A percentile compares a stretch with the other conserved stretches of the same genome.
These are phyloP conservation scores for Ceratoteleas bidentatus DNA, from an alignment of 1,140 invertebrate genomes.

Conservation along the genomic window DNA sequence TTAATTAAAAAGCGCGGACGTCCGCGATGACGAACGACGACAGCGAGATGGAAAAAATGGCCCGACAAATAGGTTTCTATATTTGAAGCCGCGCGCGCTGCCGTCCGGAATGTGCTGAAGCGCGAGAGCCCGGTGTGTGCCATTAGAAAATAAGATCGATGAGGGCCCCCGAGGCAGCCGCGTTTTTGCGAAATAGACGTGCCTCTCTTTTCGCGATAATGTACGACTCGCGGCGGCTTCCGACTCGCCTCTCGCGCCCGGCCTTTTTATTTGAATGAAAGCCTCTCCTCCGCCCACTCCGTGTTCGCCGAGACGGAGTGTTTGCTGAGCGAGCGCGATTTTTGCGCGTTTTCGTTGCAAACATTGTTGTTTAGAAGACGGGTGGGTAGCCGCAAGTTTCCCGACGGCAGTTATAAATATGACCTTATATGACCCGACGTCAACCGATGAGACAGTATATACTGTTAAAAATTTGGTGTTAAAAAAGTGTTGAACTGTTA, in stretches of 20 bases:
- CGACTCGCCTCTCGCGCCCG: constrained; percentile 23
- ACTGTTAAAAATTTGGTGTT: no score
- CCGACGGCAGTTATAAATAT: no score
- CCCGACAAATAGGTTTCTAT: constrained; percentile 43
- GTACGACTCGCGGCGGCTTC: constrained; percentile 46
- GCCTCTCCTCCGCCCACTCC: constrained; percentile 45
- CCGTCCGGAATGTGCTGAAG: constrained; percentile 29
- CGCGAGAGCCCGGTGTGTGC: constrained; percentile 8
- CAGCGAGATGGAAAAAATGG: background rate
- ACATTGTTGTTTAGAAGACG: constrained; percentile 6
- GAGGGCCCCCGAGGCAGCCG: constrained; percentile 23
- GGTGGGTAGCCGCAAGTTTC: no score
- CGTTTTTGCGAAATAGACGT: constrained; percentile 46
- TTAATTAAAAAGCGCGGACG: no score
- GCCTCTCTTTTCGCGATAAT: constrained; percentile 55
- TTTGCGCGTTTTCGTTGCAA: constrained; percentile 33
- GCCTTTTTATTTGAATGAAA: constrained; percentile 48
- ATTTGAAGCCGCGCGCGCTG: constrained; percentile 24
- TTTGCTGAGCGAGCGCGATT: constrained; percentile 41
- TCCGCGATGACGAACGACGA: no score
- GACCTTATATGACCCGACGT: no score
- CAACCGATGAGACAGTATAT: no score
- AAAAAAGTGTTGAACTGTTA: no score
- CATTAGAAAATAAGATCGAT: constrained; percentile 55
- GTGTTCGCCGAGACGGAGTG: constrained; percentile 43